Evolutionary conservation across 2,113 vertebrate genomes (phyloP), one percentile per base, ranked within the genome.

Genomic region (Eira barbara): DNA sequence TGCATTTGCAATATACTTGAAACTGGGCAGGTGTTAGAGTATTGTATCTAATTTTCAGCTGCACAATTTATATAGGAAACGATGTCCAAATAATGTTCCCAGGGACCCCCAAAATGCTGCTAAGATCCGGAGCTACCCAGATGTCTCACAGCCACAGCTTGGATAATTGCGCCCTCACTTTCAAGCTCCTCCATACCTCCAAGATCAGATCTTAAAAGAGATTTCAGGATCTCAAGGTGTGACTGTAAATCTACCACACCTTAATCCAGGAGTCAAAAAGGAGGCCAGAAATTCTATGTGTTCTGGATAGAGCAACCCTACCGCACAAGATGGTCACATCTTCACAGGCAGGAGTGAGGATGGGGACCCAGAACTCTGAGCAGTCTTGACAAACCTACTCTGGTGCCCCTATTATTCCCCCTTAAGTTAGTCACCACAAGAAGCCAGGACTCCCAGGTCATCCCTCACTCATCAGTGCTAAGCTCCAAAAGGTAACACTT

Each of bases 11-110:
- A 59, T 57, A 57, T 55, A 52, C 18, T 93, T 96, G 47, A 94
- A 92, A 84, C 91, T 31, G 17, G 52, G 49, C 49, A 94, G 89
- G 57, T 81, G 11, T 76, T 88, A 36, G 47, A 80, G 9, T 39
- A 57, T 45, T 52, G 4, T 83, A 47, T 59, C 65, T 78, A 96
- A 84, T 89, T 84, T 92, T 55, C 55, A 91, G 81, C 49, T 71
- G 73, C 14, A 95, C 47, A 39, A 90, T 94, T 74, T 90, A 94
- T 91, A 57, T 45, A 89, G 78, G 63, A 93, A 97, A 80, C 25
- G 55, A 63, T 47, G 61, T 79, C 61, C 17, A 69, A 65, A 71
- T 73, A 83, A 45, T 31, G 17, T 89, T 47, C 63, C 25, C 0
- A 59, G 71, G n/a, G 29, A 91, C 7, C 47, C 6, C 17, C 78